These are phyloP conservation scores for Hartigia nigra DNA, from an alignment of 2,888 invertebrate genomes.

Conservation along the genomic window DNA sequence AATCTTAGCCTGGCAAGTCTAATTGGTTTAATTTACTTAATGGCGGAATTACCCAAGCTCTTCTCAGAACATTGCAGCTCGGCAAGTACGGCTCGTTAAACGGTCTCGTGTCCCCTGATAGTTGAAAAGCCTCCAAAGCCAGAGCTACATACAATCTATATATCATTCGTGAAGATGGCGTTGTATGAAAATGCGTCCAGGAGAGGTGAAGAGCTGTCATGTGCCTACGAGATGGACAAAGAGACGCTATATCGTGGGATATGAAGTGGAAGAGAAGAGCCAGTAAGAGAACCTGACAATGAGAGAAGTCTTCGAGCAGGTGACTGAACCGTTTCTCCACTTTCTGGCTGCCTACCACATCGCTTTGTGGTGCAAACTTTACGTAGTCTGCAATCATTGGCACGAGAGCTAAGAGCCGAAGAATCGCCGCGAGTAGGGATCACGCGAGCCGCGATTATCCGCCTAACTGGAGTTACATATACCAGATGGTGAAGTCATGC, in stretches of 20 bases:
- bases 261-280: constrained; percentile 7
- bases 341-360: constrained; percentile 2
- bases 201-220: not conserved
- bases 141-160: not conserved
- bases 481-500: constrained; percentile 40
- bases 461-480: constrained; percentile 36
- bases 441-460: constrained; percentile 44
- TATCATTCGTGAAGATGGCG: not conserved
- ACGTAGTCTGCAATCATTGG: constrained; percentile 39
- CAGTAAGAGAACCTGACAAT: not conserved
- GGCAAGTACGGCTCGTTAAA: constrained; percentile 32
- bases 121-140: not conserved
- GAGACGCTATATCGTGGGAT: not conserved
- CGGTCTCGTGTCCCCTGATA: constrained; percentile 10
- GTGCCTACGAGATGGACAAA: not conserved
- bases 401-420: constrained; percentile 33
- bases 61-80: constrained; percentile 36
- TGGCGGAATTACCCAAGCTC: constrained; percentile 38
- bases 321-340: constrained; percentile 27
- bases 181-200: not conserved
- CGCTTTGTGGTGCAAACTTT: constrained; percentile 1
- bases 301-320: constrained; percentile 13
- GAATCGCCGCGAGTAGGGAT: constrained; percentile 27
- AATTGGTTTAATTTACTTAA: constrained; percentile 51
- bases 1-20: constrained; percentile 35